Evolutionary conservation across 1,140 invertebrate species (phyloP).

Genomic region (Zaprionus taronus): DNA sequence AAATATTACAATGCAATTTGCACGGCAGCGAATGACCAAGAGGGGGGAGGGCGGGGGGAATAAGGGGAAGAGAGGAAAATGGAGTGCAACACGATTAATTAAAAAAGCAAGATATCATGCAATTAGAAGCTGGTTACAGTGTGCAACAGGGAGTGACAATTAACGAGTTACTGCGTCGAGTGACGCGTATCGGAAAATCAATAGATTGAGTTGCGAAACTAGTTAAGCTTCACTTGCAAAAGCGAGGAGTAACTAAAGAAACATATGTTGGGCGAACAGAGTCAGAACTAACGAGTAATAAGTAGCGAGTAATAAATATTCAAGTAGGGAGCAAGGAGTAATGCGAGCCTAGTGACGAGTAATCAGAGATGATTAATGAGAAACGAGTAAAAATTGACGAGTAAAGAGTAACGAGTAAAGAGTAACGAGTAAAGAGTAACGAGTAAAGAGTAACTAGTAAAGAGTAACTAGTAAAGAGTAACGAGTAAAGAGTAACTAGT

Average conservation of each 20-base stretch:
- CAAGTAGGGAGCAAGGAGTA: no score
- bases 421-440: background rate
- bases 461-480: no score
- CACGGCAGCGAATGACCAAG: background rate
- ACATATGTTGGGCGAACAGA: background rate
- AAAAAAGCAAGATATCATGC: slow-evolving; percentile 6
- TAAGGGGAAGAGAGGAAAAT: background rate
- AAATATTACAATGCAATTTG: slow-evolving; percentile 2
- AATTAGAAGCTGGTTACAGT: background rate
- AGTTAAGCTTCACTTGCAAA: no score
- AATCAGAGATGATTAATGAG: no score
- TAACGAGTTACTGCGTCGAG: background rate
- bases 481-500: no score
- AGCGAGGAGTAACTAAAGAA: background rate
- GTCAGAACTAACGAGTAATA: background rate
- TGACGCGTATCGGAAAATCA: background rate
- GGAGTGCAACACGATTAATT: background rate
- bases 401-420: background rate
- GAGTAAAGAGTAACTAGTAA: no score
- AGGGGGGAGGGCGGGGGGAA: background rate
- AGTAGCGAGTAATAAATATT: background rate
- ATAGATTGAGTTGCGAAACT: no score
- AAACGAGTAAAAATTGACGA: background rate
- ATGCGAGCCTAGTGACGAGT: no score
- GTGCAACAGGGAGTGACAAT: background rate